Evolutionary conservation across 30 jellyfish, hydroid and myxozoan genomes (phyloP), one percentile per base, ranked within the genome.

Genomic region (Hydractinia echinata): DNA sequence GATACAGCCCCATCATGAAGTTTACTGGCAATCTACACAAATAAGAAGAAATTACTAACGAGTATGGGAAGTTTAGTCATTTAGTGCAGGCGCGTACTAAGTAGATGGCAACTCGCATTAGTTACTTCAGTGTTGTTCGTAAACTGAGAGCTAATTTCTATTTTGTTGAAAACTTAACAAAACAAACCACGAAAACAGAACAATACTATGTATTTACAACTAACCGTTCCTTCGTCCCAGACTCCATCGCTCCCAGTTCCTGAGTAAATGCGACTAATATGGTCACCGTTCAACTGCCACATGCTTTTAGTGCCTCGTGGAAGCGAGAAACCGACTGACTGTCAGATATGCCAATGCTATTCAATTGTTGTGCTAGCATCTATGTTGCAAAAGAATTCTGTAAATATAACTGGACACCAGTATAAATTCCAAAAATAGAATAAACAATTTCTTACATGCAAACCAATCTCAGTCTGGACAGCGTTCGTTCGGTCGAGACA

Each of bases 1-100:
- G 99, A 88, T 66, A 92, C 95, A 51, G 98, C 98, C 39, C 98
- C 98, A 80, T 92, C 98, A 80, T 92, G 98, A 69, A 92, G 86
- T 53, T 92, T 92, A 71, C 98, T 92, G 55, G 85, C 88, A 73
- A 92, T 80, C 98, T 92, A 62, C 11, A 9, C 18, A 51, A 64
- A 6, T 13, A 64, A 13, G 39, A n/a, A 7, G 39, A 30, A 1
- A 30, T 30, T 30, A 30, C 44, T 30, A 30, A 30, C 44, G 44
- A 30, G 44, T 30, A 2, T 30, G 44, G 44, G 44, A 30, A 30
- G 44, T 30, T 30, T 30, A 30, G 1, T 30, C 44, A 30, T 30
- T 30, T 30, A 2, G 44, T 30, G 44, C 44, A 30, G 44, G 44
- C 44, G 44, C 2, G 44, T 30, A 30, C 44, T 30, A 30, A 30